Evolutionary conservation across 2,797 vertebrate genomes (phyloP), one percentile per base, ranked within the genome.

Genomic region (Fistularia tabacaria): DNA sequence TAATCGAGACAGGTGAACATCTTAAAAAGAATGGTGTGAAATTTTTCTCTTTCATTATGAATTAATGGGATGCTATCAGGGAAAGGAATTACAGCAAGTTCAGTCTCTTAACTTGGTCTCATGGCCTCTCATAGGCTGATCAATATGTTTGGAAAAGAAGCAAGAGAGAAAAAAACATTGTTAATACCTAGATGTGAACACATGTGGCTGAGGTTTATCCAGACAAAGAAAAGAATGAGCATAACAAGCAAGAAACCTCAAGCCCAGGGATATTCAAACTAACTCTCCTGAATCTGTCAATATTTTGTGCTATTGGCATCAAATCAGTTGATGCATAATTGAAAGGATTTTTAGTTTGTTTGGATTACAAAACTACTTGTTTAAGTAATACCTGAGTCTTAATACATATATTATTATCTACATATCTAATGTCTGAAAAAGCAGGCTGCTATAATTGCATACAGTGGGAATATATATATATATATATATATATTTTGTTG

Each of bases 121-220:
- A 53, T 51, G 56, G 54, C 63, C 45, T 54, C 49, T 85, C 84
- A 81, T 73, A 74, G 55, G 55, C 56, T 68, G 75, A 87, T 90
- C 86, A 70, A 90, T 87, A 87, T 79, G 80, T 86, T 88, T 86
- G 70, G 64, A 83, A 73, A 84, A 67, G 73, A 64, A 66, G 64
- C 66, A 64, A 63, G 50, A 52, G 7, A 9, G 47, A 59, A 43
- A 62, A 63, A 40, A 61, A 51, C 61, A 71, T 54, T 37, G 38
- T 71, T 83, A 81, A 84, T 80, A 72, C 80, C 64, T 62, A 51
- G 52, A 77, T 68, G 68, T 9, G 48, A 78, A 66, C 67, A 73
- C 81, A 86, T 79, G 82, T 0, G 73, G 80, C 65, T 79, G 54
- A 77, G 71, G 51, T 83, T 80, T 79, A 82, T 64, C 62, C 80